Evolutionary conservation across 2,888 invertebrate genomes (phyloP), one percentile per base, ranked within the genome.

Genomic region (Lithophane semibrunnea): DNA sequence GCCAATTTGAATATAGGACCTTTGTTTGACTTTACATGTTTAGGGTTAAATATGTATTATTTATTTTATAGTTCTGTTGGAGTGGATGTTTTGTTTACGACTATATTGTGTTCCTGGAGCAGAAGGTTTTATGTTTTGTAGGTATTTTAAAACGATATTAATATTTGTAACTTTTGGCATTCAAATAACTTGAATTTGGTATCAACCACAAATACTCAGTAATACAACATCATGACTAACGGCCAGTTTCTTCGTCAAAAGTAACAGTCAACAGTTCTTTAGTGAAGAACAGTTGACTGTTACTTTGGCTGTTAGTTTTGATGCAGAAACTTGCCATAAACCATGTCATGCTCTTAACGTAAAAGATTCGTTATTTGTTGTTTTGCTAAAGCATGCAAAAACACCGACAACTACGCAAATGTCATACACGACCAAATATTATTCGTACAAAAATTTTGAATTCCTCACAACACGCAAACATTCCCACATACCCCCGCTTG

Each of bases 21-120:
- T 37, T 63, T 79, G 74, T 87, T 88, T 82, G 65, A 83, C 73
- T 84, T 79, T 75, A 68, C 29, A 75, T 77, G 86, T 64, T 63
- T 58, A 82, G 74, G 80, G 65, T 77, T 71, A 61, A 81, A 82
- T 83, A 73, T 80, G 73, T 80, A 29, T 84, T 80, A 80, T 80
- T 79, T 81, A 85, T 68, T 69, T 73, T 77, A 64, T 77, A 83
- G 77, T 76, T 77, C 63, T 64, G 49, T 76, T 42, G 8, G 52
- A 67, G n/a, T 68, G 37, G 29, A 56, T 65, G 68, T 68, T 80
- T 75, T 69, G 82, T 85, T 65, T 37, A 58, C 21, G 37, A 42
- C 21, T 68, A 44, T 56, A 64, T 60, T 65, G 29, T 68, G 13
- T 42, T 75, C 10, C 24, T 52, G 29, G 24, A 47, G 21, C 0